A percentile compares a stretch with the other conserved stretches of the same genome.
phyloP scores from a whole-genome alignment of 2,888 invertebrate species.

The Taphrorychus bicolor region DNA sequence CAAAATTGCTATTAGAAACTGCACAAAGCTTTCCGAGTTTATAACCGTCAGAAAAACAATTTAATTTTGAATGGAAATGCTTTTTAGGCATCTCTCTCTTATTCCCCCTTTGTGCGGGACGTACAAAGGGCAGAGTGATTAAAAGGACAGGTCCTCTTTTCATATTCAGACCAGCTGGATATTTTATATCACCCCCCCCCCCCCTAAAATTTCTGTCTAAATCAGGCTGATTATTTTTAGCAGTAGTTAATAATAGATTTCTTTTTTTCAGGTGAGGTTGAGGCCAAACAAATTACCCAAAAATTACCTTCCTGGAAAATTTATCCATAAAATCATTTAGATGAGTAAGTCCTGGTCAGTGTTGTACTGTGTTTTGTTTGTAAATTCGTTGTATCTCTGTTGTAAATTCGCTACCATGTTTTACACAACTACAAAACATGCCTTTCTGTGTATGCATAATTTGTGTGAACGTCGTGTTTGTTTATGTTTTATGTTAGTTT shows the following conservation, averaged over 20 bases:
- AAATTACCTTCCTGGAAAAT: constrained; percentile 36
- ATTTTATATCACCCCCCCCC: constrained; percentile 12
- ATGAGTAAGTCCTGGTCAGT: constrained; percentile 49
- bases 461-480: constrained; percentile 18
- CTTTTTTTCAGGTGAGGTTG: constrained; percentile 42
- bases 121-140: constrained; percentile 24
- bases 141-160: constrained; percentile 21
- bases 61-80: constrained; percentile 19
- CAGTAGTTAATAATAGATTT: not conserved
- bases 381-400: constrained; percentile 40
- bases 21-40: not conserved
- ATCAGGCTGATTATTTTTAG: not conserved
- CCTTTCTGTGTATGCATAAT: constrained; percentile 22
- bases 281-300: constrained; percentile 38
- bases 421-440: constrained; percentile 25
- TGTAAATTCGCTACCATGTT: constrained; percentile 36
- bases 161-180: constrained; percentile 11
- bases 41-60: constrained; percentile 1
- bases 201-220: constrained; percentile 18
- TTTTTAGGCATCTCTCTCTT: constrained; percentile 4
- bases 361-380: constrained; percentile 43
- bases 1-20: too few species aligned
- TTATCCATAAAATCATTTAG: constrained; percentile 45
- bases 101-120: constrained; percentile 5
- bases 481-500: constrained; percentile 25